Evolutionary conservation across 1,140 invertebrate species (phyloP).

Genomic region (Zelostemma sp.): DNA sequence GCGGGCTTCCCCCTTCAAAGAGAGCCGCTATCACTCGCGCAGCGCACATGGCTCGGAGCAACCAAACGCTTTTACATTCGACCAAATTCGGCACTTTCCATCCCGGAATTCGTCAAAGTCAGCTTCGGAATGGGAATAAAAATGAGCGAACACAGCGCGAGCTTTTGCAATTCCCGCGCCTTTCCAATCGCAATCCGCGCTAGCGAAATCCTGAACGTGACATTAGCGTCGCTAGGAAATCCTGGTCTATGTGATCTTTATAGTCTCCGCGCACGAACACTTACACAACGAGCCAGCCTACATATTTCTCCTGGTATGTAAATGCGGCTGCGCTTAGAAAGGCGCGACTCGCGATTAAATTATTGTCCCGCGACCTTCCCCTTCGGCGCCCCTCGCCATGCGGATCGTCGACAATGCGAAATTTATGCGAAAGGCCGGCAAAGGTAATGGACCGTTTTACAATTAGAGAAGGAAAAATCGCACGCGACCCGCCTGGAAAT

Average conservation of each 20-base stretch:
- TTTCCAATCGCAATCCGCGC: conserved; percentile 23
- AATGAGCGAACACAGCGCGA: too few relatives aligned
- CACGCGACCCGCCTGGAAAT: not conserved
- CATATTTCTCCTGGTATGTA: conserved; percentile 45
- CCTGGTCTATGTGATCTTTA: conserved; percentile 14
- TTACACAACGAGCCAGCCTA: conserved; percentile 25
- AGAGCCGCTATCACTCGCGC: conserved; percentile 21
- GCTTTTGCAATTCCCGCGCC: conserved; percentile 26
- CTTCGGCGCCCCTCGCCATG: conserved; percentile 20
- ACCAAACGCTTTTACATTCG: not conserved
- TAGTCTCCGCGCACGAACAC: conserved; percentile 8
- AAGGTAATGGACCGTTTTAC: conserved; percentile 38
- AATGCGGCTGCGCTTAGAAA: conserved; percentile 39
- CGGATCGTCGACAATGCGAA: conserved; percentile 43
- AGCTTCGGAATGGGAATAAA: too few relatives aligned
- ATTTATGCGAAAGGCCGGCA: conserved; percentile 30
- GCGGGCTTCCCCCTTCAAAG: conserved; percentile 25
- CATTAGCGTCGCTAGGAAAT: conserved; percentile 25
- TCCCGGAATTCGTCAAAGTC: too few relatives aligned
- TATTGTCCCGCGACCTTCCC: conserved; percentile 45
- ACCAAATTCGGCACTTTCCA: too few relatives aligned
- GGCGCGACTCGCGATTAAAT: conserved; percentile 43
- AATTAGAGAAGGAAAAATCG: conserved; percentile 11
- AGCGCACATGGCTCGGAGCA: conserved; percentile 28
- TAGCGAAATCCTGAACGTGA: conserved; percentile 18